These are phyloP conservation scores for Mystacornis crossleyi DNA, from an alignment of 2,113 vertebrate genomes.

Conservation along the genomic window DNA sequence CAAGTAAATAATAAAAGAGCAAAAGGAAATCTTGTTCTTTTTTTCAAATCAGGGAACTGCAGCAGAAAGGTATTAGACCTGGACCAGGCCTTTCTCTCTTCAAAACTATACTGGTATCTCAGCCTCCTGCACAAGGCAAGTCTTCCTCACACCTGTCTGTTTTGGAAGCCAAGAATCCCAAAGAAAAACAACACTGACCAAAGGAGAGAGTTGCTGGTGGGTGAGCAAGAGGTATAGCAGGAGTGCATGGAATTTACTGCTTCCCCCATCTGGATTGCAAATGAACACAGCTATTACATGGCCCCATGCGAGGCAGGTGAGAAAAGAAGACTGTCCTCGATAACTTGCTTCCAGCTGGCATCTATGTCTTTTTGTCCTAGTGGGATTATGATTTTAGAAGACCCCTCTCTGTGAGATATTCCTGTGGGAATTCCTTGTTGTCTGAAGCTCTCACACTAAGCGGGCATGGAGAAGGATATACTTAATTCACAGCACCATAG, in stretches of 20 bases:
- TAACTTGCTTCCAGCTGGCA: not conserved
- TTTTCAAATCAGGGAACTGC: not conserved
- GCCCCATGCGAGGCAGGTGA: not conserved
- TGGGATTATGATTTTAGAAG: not conserved
- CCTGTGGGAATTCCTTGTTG: not conserved
- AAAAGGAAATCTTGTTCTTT: not conserved
- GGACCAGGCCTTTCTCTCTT: not conserved
- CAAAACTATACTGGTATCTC: not conserved
- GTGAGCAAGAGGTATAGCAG: not conserved
- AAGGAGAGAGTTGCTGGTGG: not conserved
- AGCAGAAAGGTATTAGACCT: not conserved
- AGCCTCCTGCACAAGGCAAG: not conserved
- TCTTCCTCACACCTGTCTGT: not conserved
- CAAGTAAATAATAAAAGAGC: not conserved
- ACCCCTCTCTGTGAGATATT: not conserved
- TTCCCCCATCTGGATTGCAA: not conserved
- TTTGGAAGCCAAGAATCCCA: not conserved
- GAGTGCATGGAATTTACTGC: not conserved
- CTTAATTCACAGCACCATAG: not conserved
- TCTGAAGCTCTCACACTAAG: not conserved
- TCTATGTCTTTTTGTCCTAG: not conserved
- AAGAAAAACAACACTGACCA: not conserved
- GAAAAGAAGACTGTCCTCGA: not conserved
- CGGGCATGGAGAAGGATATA: not conserved
- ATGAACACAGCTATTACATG: not conserved